These are phyloP conservation scores for Drosophila tropicalis DNA, from an alignment of 1,140 invertebrate genomes.

Conservation along the genomic window DNA sequence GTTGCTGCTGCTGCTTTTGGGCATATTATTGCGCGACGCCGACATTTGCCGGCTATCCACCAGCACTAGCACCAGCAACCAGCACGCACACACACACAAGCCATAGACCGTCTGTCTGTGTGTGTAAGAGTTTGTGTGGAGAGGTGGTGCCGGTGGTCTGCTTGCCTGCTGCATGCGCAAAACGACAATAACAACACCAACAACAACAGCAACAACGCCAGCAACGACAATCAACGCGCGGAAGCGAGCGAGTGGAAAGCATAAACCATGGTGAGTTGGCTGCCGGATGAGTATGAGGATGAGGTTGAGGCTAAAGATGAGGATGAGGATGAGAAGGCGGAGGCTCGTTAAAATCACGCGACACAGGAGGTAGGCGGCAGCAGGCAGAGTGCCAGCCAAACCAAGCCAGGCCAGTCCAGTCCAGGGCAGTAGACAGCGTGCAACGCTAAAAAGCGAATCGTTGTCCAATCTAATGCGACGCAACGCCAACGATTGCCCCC, in stretches of 20 bases:
- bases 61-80: constrained; percentile 56
- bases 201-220: constrained; percentile 20
- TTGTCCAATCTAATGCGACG: constrained; percentile 52
- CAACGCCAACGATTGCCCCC: constrained; percentile 25
- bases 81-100: constrained; percentile 24
- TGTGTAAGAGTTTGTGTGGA: constrained; percentile 39
- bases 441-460: constrained; percentile 54
- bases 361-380: constrained; percentile 51
- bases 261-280: constrained; percentile 73
- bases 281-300: background rate
- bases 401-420: background rate
- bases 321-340: constrained; percentile 20
- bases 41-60: constrained; percentile 75
- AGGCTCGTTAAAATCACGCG: constrained; percentile 81
- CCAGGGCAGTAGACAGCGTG: constrained; percentile 23
- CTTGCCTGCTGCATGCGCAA: constrained; percentile 35
- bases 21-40: constrained; percentile 72
- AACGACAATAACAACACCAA: constrained; percentile 34
- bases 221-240: constrained; percentile 75
- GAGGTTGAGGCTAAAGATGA: background rate
- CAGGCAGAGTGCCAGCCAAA: constrained; percentile 22
- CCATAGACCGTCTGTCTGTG: constrained; percentile 7
- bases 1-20: constrained; percentile 71
- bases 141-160: constrained; percentile 68
- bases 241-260: constrained; percentile 75